Base-by-base conservation (phyloP, 2,113 vertebrate genomes). In the Recurvirostra avosetta region DNA sequence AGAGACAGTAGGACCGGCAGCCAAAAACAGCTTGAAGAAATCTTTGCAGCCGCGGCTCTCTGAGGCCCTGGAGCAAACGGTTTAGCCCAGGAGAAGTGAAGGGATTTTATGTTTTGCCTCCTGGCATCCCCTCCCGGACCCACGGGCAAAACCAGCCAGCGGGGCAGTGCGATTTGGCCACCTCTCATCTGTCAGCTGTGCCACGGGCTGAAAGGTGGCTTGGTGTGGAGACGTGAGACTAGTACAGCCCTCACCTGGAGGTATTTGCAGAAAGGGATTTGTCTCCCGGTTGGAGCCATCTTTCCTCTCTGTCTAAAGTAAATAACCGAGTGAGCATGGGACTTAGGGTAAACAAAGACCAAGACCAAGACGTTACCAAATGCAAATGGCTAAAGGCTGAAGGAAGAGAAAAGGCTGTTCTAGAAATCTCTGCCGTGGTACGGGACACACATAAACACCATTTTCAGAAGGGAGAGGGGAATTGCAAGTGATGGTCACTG, bases 21-120 rank as follows among this genome's bases (percentile, higher is more conserved):
- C 84, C 84, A 86, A 83, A 92, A 88, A 10, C 50, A 86, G 21
- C 52, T 88, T 72, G 56, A 93, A 70, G 55, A 88, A 88, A 72
- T 55, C 63, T 75, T 86, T 67, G 23, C 67, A 73, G 83, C 38
- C 3, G 0, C 1, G 0, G 29, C 11, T 17, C 34, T 53, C 50
- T 21, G 45, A 87, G 36, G n/a, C 66, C 30, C 22, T 38, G 36
- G 36, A 76, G 74, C 74, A 73, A 93, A 49, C 18, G 41, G 13
- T 43, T 91, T 50, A 84, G 67, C 25, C 47, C 14, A 78, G 86
- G 45, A 47, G 70, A 59, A 94, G 26, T 34, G 5, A 61, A 59
- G 40, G n/a, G 38, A 43, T 86, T 92, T 90, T 30, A 36, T 17
- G 7, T 74, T 84, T 84, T 70, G 26, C n/a, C 47, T 86, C 13